Conservation (phyloP, 2,888 invertebrate genomes). For the Microctonus aethiopoides region DNA sequence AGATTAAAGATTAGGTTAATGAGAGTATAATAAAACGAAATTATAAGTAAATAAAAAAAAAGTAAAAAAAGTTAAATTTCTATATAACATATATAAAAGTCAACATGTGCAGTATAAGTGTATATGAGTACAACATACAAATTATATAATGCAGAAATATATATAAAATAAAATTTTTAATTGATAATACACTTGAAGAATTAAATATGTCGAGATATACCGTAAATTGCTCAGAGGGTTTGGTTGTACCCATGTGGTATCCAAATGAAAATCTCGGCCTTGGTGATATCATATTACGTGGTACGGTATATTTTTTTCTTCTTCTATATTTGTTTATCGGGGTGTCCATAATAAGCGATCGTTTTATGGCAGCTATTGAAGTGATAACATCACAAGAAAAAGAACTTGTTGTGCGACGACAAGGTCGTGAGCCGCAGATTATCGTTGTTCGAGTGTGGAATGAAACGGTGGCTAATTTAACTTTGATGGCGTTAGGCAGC, state of each 20-base stretch:
- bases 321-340: conserved; percentile 97
- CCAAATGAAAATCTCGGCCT: conserved; percentile 82
- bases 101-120: neutral
- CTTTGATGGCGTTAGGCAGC: conserved; percentile 98
- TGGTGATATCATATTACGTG: conserved; percentile 85
- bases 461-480: conserved; percentile 98
- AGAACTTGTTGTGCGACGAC: conserved; percentile 90
- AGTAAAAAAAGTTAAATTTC: neutral
- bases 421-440: conserved; percentile 88
- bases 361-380: conserved; percentile 99
- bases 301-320: conserved; percentile 87
- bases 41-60: neutral
- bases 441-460: conserved; percentile 98
- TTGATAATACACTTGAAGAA: neutral
- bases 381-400: conserved; percentile 98
- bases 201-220: conserved; percentile 57
- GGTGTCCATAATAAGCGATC: conserved; percentile 97
- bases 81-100: neutral
- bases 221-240: conserved; percentile 80
- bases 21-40: neutral
- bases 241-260: conserved; percentile 89
- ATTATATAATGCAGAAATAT: neutral
- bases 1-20: neutral
- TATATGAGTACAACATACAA: neutral
- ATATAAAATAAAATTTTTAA: neutral